Conservation (phyloP, 2,113 vertebrate species). For the Euleptes europaea region DNA sequence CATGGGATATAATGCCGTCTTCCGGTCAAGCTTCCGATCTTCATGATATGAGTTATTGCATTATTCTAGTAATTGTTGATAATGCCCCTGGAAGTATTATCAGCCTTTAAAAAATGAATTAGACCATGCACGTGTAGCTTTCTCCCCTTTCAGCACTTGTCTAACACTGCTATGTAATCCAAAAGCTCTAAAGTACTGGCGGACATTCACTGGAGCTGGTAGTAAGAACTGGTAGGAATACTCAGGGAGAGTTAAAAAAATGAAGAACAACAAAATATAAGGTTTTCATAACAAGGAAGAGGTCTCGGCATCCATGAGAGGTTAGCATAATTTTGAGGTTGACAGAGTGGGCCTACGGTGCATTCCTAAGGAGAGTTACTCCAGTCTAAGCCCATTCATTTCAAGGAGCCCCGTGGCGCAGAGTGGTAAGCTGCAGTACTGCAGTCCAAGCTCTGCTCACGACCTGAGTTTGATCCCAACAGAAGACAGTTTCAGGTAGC, state of each 20-base stretch:
- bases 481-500: no score
- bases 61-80: slow-evolving; percentile 67
- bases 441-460: no score
- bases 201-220: slow-evolving; percentile 64
- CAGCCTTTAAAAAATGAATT: slow-evolving; percentile 64
- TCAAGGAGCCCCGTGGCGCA: no score
- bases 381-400: no score
- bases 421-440: no score
- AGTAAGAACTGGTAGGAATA: slow-evolving; percentile 51
- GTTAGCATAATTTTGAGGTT: not conserved
- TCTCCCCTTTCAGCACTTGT: not conserved
- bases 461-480: no score
- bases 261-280: slow-evolving; percentile 27
- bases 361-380: no score
- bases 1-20: slow-evolving; percentile 53
- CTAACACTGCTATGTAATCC: slow-evolving; percentile 50
- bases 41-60: slow-evolving; percentile 21
- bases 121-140: slow-evolving; percentile 51
- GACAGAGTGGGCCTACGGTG: not conserved
- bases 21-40: slow-evolving; percentile 50
- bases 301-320: accelerated
- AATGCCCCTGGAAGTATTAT: slow-evolving; percentile 67
- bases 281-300: slow-evolving; percentile 19
- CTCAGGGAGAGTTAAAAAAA: slow-evolving; percentile 57
- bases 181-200: slow-evolving; percentile 63